Evolutionary conservation across 2,888 invertebrate genomes (phyloP).

Genomic region (Nephrotoma guestfalica): DNA sequence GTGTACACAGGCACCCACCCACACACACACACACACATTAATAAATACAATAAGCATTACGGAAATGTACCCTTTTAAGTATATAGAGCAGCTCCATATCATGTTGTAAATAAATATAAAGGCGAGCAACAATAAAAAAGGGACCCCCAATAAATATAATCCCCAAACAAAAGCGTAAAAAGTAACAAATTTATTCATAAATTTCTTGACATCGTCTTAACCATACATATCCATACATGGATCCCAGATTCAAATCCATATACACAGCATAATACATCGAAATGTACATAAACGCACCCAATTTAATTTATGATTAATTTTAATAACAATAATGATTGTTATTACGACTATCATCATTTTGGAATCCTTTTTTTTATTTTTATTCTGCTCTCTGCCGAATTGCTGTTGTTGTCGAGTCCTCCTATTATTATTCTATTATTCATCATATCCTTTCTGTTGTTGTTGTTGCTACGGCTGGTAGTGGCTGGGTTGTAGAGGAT

Average conservation of each 20-base stretch:
- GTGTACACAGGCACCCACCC: background rate
- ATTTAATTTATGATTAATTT: background rate
- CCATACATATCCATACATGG: background rate
- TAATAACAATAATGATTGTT: background rate
- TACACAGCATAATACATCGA: background rate
- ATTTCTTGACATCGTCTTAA: background rate
- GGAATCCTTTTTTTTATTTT: background rate
- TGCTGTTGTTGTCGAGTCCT: background rate
- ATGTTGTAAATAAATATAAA: background rate
- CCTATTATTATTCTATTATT: background rate
- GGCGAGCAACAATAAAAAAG: background rate
- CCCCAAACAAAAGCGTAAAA: background rate
- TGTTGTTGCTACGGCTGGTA: background rate
- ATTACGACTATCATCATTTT: background rate
- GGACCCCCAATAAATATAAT: background rate
- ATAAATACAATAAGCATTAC: background rate
- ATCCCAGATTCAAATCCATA: background rate
- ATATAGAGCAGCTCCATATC: background rate
- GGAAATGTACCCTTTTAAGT: background rate
- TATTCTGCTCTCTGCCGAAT: background rate
- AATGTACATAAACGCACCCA: background rate
- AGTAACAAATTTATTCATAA: background rate
- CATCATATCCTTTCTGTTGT: background rate
- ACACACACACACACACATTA: background rate
- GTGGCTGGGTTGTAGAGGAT: background rate